Evolutionary conservation across 2,797 vertebrate genomes (phyloP).

Genomic region (Tapera naevia): DNA sequence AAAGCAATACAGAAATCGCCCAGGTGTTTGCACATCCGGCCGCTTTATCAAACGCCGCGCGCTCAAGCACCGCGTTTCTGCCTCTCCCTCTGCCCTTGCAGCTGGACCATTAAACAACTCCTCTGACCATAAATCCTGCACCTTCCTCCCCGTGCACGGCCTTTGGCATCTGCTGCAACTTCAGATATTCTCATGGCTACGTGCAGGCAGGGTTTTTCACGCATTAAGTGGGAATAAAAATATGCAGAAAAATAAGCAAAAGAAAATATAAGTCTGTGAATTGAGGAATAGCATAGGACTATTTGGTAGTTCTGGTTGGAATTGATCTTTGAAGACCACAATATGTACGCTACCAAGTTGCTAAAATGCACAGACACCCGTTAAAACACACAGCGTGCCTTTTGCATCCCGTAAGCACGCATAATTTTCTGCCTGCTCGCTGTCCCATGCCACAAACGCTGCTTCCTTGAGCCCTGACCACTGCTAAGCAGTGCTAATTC

Average conservation of each 20-base stretch:
- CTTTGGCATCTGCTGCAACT: neutral
- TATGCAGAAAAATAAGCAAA: neutral
- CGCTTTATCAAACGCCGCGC: rapidly evolving
- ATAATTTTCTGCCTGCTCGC: conserved; percentile 67
- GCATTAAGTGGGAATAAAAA: neutral
- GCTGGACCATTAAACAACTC: neutral
- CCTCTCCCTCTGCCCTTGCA: rapidly evolving
- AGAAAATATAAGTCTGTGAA: neutral
- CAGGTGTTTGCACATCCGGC: neutral
- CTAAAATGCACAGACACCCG: neutral
- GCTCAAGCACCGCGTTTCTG: rapidly evolving
- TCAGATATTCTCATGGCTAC: rapidly evolving
- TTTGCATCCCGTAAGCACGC: conserved; percentile 15
- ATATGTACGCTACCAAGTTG: neutral
- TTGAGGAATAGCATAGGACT: neutral
- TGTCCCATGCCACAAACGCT: conserved; percentile 48
- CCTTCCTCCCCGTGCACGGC: neutral
- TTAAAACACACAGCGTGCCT: neutral
- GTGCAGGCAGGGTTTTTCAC: rapidly evolving
- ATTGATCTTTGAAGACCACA: too few species aligned
- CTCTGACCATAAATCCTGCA: rapidly evolving
- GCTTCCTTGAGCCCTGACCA: conserved; percentile 57
- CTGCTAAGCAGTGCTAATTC: conserved; percentile 73
- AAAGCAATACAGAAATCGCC: neutral
- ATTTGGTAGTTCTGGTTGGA: too few species aligned